These are phyloP conservation scores for Tupaia chinensis DNA, from an alignment of 2,113 vertebrate species.

Conservation along the genomic window DNA sequence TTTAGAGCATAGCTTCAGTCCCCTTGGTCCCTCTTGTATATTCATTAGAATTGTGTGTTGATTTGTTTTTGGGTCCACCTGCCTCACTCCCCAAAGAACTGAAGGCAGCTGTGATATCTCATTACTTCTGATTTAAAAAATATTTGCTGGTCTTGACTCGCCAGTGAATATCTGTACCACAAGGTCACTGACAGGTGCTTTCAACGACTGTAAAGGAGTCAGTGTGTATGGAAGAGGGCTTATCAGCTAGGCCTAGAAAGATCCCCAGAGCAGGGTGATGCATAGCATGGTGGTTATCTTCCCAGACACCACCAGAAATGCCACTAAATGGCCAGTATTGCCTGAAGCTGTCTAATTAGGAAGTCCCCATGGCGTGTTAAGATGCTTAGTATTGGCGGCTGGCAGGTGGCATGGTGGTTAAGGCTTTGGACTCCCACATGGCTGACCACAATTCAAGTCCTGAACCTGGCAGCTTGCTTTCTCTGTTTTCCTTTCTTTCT, in stretches of 20 bases:
- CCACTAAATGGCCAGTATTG: not conserved
- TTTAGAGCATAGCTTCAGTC: no score
- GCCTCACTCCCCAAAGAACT: not conserved
- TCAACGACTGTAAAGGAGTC: not conserved
- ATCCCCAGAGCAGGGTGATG: not conserved
- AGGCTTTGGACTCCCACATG: no score
- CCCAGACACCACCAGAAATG: not conserved
- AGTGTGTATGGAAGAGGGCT: not conserved
- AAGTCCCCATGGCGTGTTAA: not conserved
- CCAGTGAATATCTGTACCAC: constrained; percentile 7
- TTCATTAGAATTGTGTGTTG: not conserved
- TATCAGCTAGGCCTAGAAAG: not conserved
- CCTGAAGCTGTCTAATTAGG: constrained; percentile 21
- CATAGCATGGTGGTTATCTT: not conserved
- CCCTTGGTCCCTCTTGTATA: not conserved
- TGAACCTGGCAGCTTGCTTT: no score
- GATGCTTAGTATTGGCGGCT: not conserved
- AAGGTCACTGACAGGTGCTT: not conserved
- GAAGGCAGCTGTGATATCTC: not conserved
- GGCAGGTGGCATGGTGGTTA: no score
- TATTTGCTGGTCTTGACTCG: constrained; percentile 62
- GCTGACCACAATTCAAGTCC: no score
- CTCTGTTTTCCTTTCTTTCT: no score
- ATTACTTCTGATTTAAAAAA: constrained; percentile 56
- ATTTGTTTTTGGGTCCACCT: constrained; percentile 28